Evolutionary conservation across 2,797 vertebrate genomes (phyloP).

Genomic region (Sarcoramphus papa): DNA sequence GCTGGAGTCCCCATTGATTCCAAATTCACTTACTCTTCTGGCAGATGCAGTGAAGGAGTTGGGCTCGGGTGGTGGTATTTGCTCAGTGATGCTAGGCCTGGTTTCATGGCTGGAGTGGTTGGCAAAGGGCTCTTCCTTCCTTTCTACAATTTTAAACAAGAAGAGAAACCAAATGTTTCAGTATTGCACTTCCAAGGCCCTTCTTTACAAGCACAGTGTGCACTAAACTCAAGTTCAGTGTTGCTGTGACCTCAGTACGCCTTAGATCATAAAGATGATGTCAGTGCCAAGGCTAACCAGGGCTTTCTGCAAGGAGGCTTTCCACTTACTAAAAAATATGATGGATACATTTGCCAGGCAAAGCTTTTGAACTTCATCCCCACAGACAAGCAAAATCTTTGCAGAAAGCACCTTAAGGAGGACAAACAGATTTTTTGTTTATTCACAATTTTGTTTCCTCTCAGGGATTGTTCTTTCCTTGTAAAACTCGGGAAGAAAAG

Average conservation of each 20-base stretch:
- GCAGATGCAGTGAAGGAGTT: slow-evolving; percentile 67
- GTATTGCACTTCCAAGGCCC: background rate
- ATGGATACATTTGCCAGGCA: background rate
- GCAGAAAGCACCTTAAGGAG: background rate
- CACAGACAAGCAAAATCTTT: background rate
- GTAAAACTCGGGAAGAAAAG: background rate
- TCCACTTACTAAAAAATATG: background rate
- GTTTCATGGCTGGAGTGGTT: slow-evolving; percentile 67
- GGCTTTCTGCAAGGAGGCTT: background rate
- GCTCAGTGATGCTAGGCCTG: slow-evolving; percentile 58
- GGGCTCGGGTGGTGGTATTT: slow-evolving; percentile 53
- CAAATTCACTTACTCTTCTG: slow-evolving; percentile 71
- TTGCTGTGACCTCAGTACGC: background rate
- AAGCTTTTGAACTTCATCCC: background rate
- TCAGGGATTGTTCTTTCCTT: background rate
- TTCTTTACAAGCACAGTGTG: background rate
- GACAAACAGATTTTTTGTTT: background rate
- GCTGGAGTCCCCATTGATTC: background rate
- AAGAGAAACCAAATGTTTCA: slow-evolving; percentile 35
- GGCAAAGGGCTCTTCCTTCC: slow-evolving; percentile 63
- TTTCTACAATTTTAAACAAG: slow-evolving; percentile 65
- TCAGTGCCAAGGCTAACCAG: background rate
- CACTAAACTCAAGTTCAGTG: background rate
- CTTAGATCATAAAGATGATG: background rate
- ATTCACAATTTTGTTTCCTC: background rate